Evolutionary conservation across 2,888 invertebrate genomes (phyloP), one percentile per base, ranked within the genome.

Genomic region (Chrysolina americana): DNA sequence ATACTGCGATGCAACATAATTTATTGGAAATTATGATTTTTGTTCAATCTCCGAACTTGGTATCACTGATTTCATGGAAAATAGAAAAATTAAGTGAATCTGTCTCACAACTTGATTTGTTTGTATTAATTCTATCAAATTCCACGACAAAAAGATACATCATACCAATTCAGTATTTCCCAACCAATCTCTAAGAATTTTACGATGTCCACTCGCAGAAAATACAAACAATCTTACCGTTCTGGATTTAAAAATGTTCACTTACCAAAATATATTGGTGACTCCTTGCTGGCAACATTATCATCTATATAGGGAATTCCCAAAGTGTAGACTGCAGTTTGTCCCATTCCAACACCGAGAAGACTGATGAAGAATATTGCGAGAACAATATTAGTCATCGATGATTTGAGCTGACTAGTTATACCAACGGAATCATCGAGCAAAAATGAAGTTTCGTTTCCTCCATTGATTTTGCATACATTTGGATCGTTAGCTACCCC

Each of bases 251-350:
- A 36, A 3, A 15, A 47, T 44, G 17, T 50, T 48, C 36, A 68
- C 92, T 92, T 88, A 95, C 95, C 95, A 90, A 97, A 96, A 89
- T 97, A 97, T 81, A 97, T 91, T 36, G 97, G 96, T 74, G 96
- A 96, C 88, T 97, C 96, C 83, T 95, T 92, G 89, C 95, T 96
- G 83, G 96, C 95, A 74, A 97, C 96, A 87, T 97, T 97, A 88
- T 97, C 97, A 83, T 97, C 97, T 79, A 97, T 96, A 87, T 96
- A 97, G 5, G 97, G 97, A 83, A 97, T 97, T 19, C 97, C 97
- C 56, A 97, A 91, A 21, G 97, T 97, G 81, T 96, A 95, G 71
- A 97, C 96, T 15, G 97, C 96, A 0, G 97, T 97, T 89, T 96
- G 96, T 0, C 97, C 97, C 88, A 97, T 94, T 66, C 97, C 97